Evolutionary conservation across 2,888 invertebrate genomes (phyloP).

Genomic region (Odontocolon sp.): DNA sequence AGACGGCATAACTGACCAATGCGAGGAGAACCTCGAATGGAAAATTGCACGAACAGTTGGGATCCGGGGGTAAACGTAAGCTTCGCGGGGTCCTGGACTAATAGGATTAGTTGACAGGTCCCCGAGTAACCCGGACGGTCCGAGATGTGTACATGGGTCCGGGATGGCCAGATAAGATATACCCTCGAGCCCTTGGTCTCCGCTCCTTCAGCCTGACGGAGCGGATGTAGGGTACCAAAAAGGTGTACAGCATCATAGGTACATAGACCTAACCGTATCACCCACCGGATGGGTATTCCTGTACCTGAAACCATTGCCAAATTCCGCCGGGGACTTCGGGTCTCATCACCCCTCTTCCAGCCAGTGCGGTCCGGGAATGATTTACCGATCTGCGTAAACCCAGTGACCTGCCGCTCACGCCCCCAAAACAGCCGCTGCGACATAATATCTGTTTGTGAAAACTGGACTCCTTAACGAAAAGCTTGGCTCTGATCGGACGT

Average conservation of each 20-base stretch:
- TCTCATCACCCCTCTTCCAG: neutral
- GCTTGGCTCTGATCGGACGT: slow-evolving; percentile 28
- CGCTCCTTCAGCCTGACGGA: slow-evolving; percentile 24
- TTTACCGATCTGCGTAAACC: slow-evolving; percentile 73
- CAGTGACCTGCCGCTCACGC: slow-evolving; percentile 72
- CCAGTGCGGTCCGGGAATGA: slow-evolving; percentile 62
- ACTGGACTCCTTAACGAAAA: slow-evolving; percentile 57
- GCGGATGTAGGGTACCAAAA: slow-evolving; percentile 34
- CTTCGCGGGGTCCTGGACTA: slow-evolving; percentile 67
- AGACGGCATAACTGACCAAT: slow-evolving; percentile 30
- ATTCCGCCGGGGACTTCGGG: neutral
- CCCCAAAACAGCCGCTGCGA: slow-evolving; percentile 60
- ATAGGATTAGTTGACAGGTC: slow-evolving; percentile 76
- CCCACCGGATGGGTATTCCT: slow-evolving; percentile 53
- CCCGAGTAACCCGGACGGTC: slow-evolving; percentile 57
- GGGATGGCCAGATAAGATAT: slow-evolving; percentile 61
- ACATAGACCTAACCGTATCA: slow-evolving; percentile 35
- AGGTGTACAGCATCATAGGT: slow-evolving; percentile 12
- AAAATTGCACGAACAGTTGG: slow-evolving; percentile 31
- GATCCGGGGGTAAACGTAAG: slow-evolving; percentile 58
- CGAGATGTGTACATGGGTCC: slow-evolving; percentile 33
- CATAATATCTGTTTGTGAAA: slow-evolving; percentile 61
- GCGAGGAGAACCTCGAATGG: slow-evolving; percentile 33
- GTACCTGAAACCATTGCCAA: slow-evolving; percentile 66
- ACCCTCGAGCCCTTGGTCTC: slow-evolving; percentile 46